These are phyloP conservation scores for Neosilurus mollespiculum DNA, from an alignment of 2,797 vertebrate genomes.

Conservation along the genomic window DNA sequence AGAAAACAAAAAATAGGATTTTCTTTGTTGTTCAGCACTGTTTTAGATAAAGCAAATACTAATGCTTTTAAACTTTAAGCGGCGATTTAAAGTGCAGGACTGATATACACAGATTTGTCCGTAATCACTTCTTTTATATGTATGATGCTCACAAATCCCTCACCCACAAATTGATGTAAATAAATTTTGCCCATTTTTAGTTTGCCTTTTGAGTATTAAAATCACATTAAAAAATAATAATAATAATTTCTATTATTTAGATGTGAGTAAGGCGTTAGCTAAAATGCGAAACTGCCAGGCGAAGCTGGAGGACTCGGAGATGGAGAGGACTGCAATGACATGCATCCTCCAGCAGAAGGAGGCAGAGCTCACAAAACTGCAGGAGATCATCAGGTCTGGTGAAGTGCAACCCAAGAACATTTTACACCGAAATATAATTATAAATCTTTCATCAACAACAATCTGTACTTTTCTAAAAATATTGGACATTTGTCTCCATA, in stretches of 20 bases:
- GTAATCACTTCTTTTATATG: background rate
- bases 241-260: constrained; percentile 58
- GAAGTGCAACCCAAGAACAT: background rate
- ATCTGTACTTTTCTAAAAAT: background rate
- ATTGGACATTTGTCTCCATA: background rate
- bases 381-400: constrained; percentile 75
- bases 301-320: constrained; percentile 76
- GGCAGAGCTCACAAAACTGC: constrained; percentile 76
- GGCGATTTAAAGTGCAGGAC: background rate
- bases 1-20: background rate
- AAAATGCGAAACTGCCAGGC: constrained; percentile 68
- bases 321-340: constrained; percentile 76
- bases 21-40: background rate
- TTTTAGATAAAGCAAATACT: background rate
- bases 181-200: background rate
- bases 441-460: background rate
- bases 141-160: background rate
- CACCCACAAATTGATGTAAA: background rate
- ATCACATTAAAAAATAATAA: background rate
- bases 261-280: constrained; percentile 73
- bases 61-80: background rate
- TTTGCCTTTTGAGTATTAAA: background rate
- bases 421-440: background rate
- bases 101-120: background rate
- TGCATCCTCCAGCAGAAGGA: constrained; percentile 77